Conservation (phyloP, 2,888 invertebrate genomes). For the Thysanoteuthis rhombus region DNA sequence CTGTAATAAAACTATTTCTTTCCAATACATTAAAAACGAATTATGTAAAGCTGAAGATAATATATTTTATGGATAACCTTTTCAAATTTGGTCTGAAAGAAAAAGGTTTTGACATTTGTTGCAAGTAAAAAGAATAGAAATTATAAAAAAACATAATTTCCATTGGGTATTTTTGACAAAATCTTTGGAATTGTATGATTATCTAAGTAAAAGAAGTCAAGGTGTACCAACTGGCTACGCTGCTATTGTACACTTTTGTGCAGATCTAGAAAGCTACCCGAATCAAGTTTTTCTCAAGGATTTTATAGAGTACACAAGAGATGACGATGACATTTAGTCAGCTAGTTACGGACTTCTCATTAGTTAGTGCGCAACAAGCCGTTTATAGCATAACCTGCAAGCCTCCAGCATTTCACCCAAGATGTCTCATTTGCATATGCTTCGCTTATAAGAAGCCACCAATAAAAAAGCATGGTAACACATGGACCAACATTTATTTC, state of each 20-base stretch:
- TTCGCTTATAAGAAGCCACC: neutral
- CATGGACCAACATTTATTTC: neutral
- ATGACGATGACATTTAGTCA: neutral
- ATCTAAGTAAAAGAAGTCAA: neutral
- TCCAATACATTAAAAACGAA: no score
- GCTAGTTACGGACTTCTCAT: neutral
- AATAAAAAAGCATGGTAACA: neutral
- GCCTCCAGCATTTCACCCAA: neutral
- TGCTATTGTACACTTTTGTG: neutral
- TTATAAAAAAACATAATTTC: no score
- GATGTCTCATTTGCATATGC: neutral
- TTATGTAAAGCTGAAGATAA: no score
- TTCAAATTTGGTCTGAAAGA: no score
- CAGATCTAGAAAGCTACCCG: neutral
- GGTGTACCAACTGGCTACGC: neutral
- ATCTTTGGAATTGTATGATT: no score
- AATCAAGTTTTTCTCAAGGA: neutral
- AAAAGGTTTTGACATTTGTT: no score
- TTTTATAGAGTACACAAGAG: neutral
- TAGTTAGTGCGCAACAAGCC: neutral
- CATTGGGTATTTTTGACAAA: no score
- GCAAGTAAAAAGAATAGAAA: no score
- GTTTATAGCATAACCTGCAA: neutral
- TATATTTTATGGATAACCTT: no score
- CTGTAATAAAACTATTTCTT: no score